phyloP scores from a whole-genome alignment of 2,888 invertebrate genomes.

The Oscheius sp. region DNA sequence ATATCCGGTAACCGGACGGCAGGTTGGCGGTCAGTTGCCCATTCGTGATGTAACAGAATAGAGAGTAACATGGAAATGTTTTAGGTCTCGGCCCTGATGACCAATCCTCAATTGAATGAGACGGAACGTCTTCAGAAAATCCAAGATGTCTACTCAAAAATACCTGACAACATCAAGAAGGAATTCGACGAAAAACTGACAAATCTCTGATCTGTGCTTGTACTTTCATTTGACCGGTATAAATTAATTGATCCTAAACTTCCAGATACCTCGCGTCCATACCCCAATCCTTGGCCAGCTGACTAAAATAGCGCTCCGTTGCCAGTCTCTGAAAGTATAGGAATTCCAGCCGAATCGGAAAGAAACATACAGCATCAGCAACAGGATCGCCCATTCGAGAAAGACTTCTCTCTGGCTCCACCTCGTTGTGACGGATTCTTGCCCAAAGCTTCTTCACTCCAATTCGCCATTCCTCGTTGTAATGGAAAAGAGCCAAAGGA shows the following conservation, averaged over 20 bases:
- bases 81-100: slow-evolving; percentile 59
- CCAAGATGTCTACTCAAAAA: slow-evolving; percentile 51
- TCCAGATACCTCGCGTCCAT: neutral
- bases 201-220: slow-evolving; percentile 11
- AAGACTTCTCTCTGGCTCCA: neutral
- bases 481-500: slow-evolving; percentile 44
- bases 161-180: slow-evolving; percentile 49
- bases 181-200: slow-evolving; percentile 59
- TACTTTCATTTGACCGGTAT: slow-evolving; percentile 18
- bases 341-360: neutral
- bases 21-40: neutral
- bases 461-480: slow-evolving; percentile 39
- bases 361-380: slow-evolving; percentile 4
- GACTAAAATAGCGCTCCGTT: slow-evolving; percentile 12
- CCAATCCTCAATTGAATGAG: slow-evolving; percentile 47
- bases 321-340: neutral
- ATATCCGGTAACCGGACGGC: neutral
- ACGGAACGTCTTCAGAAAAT: slow-evolving; percentile 51
- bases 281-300: slow-evolving; percentile 23
- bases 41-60: neutral
- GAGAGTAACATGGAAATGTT: neutral
- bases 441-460: slow-evolving; percentile 10
- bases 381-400: neutral
- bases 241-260: neutral
- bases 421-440: neutral